Evolutionary conservation across 2,797 vertebrate species (phyloP).

Genomic region (Avahi laniger): DNA sequence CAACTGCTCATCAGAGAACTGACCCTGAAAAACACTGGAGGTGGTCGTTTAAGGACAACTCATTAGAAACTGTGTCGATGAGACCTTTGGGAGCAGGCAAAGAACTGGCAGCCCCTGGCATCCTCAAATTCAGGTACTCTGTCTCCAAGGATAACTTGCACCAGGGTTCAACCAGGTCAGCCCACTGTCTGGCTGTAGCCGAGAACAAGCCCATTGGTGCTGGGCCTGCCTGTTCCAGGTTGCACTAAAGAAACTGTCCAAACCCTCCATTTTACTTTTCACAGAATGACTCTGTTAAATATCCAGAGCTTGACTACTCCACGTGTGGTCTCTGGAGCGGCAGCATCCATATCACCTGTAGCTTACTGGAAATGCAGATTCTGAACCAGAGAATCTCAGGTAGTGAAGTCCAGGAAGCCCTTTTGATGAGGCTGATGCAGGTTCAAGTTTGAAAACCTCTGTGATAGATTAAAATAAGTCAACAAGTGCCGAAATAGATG

Average conservation of each 20-base stretch:
- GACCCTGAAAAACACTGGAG: not conserved
- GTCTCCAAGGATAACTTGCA: not conserved
- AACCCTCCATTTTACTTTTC: not conserved
- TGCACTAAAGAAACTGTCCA: not conserved
- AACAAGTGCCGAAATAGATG: not conserved
- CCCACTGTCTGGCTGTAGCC: not conserved
- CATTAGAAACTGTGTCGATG: not conserved
- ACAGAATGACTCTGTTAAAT: not conserved
- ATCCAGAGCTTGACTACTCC: not conserved
- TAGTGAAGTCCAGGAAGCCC: not conserved
- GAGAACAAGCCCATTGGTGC: not conserved
- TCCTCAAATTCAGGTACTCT: not conserved
- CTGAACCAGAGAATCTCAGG: not conserved
- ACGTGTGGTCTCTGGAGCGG: not conserved
- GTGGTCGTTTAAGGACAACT: not conserved
- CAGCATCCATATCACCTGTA: not conserved
- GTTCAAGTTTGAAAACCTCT: not conserved
- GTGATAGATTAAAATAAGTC: not conserved
- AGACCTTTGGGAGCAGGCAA: not conserved
- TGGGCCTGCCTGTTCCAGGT: fast-evolving
- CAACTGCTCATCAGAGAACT: not conserved
- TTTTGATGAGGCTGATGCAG: not conserved
- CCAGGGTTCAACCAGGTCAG: not conserved
- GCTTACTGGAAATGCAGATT: not conserved
- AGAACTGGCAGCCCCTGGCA: not conserved